These are phyloP conservation scores for Buphagus erythrorhynchus DNA, from an alignment of 2,797 vertebrate genomes.

Conservation along the genomic window DNA sequence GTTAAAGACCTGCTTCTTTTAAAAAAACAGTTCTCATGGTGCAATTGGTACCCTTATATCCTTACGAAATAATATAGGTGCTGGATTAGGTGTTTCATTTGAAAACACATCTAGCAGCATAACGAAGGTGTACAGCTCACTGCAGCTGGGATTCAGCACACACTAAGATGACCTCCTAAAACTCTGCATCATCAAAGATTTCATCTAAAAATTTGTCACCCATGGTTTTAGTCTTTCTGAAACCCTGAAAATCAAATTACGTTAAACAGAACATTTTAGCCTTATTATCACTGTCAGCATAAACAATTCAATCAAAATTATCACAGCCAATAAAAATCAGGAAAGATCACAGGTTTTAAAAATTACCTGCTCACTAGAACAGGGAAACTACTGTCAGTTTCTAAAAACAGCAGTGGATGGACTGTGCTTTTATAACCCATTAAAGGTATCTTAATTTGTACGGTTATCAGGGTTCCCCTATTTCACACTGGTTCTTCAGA, in stretches of 20 bases:
- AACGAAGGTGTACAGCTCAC: neutral
- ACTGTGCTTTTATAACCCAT: slow-evolving; percentile 19
- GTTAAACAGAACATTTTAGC: neutral
- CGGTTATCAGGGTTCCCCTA: neutral
- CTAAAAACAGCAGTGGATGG: neutral
- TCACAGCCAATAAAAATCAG: neutral
- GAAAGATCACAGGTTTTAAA: neutral
- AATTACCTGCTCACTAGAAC: neutral
- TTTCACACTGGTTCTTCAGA: slow-evolving; percentile 3
- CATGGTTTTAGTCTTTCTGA: neutral
- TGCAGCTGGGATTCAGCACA: neutral
- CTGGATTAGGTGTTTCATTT: neutral
- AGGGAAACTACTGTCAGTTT: neutral
- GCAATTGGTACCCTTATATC: neutral
- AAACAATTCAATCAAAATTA: neutral
- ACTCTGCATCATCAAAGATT: neutral
- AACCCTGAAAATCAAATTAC: neutral
- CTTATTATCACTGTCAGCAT: neutral
- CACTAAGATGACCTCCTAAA: neutral
- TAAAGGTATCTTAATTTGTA: slow-evolving; percentile 15
- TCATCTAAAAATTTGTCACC: neutral
- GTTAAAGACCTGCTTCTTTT: neutral
- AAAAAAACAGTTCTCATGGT: neutral
- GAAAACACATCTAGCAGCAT: neutral
- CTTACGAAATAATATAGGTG: neutral